Evolutionary conservation across 2,113 vertebrate genomes (phyloP).

Genomic region (Serilophus lunatus): DNA sequence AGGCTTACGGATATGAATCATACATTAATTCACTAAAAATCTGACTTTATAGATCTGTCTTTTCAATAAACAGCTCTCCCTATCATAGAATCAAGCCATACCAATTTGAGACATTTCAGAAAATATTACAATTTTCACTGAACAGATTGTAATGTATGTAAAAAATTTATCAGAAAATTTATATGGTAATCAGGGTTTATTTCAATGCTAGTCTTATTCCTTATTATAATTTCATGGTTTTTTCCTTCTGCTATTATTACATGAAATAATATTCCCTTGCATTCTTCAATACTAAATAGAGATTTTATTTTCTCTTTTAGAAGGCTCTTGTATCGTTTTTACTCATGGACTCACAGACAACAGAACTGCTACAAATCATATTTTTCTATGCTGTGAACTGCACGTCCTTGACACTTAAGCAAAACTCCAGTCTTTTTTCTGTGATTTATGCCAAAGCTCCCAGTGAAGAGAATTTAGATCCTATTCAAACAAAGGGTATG

Average conservation of each 20-base stretch:
- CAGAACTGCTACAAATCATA: background rate
- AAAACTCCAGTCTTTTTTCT: background rate
- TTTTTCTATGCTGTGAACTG: background rate
- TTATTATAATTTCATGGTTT: background rate
- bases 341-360: background rate
- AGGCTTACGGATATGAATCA: background rate
- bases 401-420: background rate
- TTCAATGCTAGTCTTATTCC: background rate
- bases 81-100: background rate
- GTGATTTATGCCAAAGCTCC: background rate
- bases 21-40: background rate
- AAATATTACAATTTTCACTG: background rate
- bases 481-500: background rate
- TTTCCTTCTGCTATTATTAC: background rate
- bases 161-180: background rate
- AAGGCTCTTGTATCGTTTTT: background rate
- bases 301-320: background rate
- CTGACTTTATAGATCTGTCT: background rate
- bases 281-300: background rate
- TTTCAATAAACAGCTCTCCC: background rate
- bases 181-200: background rate
- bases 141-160: background rate
- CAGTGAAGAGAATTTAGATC: background rate
- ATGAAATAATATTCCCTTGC: background rate
- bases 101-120: background rate